Evolutionary conservation across 2,888 invertebrate genomes (phyloP).

Genomic region (Melanophora roralis): DNA sequence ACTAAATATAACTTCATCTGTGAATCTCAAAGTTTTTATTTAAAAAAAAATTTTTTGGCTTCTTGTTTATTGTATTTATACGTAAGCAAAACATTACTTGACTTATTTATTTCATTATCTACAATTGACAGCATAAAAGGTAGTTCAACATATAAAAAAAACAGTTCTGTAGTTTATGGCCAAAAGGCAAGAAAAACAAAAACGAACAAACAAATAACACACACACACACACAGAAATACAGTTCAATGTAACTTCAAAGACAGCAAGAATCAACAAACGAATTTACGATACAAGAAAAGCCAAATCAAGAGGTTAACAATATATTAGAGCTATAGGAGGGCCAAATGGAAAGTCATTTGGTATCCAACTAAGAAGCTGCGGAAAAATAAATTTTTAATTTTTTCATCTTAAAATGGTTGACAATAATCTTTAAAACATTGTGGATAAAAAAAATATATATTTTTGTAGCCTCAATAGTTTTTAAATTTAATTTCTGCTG

Average conservation of each 20-base stretch:
- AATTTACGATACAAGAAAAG: conserved; percentile 28
- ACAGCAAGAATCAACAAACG: conserved; percentile 13
- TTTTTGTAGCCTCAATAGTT: too few species aligned
- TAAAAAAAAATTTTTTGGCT: neutral
- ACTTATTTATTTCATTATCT: conserved; percentile 57
- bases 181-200: conserved; percentile 4
- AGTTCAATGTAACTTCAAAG: conserved; percentile 1
- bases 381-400: too few species aligned
- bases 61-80: neutral
- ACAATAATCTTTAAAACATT: too few species aligned
- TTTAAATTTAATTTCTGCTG: too few species aligned
- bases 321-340: conserved; percentile 32
- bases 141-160: conserved; percentile 20
- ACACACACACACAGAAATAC: neutral
- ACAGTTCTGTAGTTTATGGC: conserved; percentile 21
- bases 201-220: neutral
- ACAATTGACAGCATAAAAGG: conserved; percentile 56
- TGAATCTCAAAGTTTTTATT: neutral
- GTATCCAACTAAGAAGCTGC: too few species aligned
- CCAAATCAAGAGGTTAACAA: conserved; percentile 50
- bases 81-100: conserved; percentile 41
- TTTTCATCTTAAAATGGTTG: too few species aligned
- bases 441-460: too few species aligned
- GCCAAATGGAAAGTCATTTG: neutral
- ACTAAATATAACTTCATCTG: neutral